Conservation (phyloP, 2,113 vertebrate species). For the Syngnathus scovelli region DNA sequence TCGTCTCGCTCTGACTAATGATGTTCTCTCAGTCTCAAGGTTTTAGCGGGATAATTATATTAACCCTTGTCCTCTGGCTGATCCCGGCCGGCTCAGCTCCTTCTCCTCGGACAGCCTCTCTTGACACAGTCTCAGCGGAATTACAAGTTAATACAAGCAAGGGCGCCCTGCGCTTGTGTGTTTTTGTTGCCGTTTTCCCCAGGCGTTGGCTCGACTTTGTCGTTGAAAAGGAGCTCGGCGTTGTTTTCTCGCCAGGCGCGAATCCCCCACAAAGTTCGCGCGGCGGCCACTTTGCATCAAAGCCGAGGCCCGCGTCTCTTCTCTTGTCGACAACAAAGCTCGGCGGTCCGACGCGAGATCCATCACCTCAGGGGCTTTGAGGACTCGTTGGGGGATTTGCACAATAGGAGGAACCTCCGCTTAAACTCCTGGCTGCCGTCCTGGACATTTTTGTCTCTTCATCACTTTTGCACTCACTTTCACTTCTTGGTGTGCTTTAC, state of each 20-base stretch:
- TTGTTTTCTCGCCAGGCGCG: background rate
- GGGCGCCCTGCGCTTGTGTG: slow-evolving; percentile 5
- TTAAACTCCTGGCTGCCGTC: slow-evolving; percentile 29
- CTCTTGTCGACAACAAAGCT: slow-evolving; percentile 5
- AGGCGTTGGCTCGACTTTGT: background rate
- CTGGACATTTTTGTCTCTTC: slow-evolving; percentile 45
- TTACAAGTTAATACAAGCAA: slow-evolving; percentile 34
- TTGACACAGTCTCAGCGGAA: slow-evolving; percentile 30
- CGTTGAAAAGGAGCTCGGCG: background rate
- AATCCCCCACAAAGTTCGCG: slow-evolving; percentile 34
- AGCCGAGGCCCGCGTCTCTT: slow-evolving; percentile 11
- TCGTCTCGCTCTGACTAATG: slow-evolving; percentile 61
- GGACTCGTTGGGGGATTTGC: slow-evolving; percentile 35
- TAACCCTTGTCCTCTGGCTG: slow-evolving; percentile 69
- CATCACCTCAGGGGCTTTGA: slow-evolving; percentile 23
- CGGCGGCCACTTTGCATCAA: slow-evolving; percentile 31
- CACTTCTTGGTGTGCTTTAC: slow-evolving; percentile 13
- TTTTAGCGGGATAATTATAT: slow-evolving; percentile 71
- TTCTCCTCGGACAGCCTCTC: slow-evolving; percentile 47
- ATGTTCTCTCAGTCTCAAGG: slow-evolving; percentile 66
- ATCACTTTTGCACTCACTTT: slow-evolving; percentile 51
- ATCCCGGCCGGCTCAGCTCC: slow-evolving; percentile 57
- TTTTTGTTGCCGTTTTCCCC: background rate
- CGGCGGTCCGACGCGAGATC: slow-evolving; percentile 20
- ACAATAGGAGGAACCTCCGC: slow-evolving; percentile 45